Conservation (phyloP, 2,797 vertebrate genomes). For the Nannoperca obscura region DNA sequence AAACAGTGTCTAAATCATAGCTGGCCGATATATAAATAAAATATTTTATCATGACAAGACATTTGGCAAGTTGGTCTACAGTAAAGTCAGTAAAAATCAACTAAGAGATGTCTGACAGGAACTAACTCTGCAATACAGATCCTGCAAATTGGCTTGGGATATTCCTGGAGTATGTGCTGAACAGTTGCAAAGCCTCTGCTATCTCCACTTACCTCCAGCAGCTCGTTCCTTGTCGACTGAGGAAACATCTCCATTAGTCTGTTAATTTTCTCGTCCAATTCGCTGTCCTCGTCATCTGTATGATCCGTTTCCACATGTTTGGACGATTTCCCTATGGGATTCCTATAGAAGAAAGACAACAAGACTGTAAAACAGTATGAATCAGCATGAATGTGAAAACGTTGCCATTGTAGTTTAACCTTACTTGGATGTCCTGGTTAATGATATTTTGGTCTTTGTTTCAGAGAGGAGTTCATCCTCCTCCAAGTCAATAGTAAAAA, state of each 20-base stretch:
- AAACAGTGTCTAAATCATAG: not conserved
- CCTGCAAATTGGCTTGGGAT: not conserved
- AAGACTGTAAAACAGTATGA: not conserved
- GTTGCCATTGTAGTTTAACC: slow-evolving; percentile 3
- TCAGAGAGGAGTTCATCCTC: slow-evolving; percentile 63
- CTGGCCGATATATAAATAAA: not conserved
- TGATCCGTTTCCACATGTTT: slow-evolving; percentile 3
- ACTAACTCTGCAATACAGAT: not conserved
- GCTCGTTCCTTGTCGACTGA: slow-evolving; percentile 82
- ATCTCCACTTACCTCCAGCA: slow-evolving; percentile 81
- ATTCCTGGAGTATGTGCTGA: not conserved
- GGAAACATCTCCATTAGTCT: slow-evolving; percentile 90
- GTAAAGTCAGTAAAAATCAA: not conserved
- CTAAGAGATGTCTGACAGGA: not conserved
- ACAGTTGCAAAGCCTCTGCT: not conserved
- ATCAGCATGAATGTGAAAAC: not conserved
- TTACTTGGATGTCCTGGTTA: slow-evolving; percentile 62
- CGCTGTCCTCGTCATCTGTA: slow-evolving; percentile 72
- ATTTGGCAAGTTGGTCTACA: not conserved
- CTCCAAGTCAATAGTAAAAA: slow-evolving; percentile 54
- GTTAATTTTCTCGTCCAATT: slow-evolving; percentile 80
- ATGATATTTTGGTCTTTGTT: slow-evolving; percentile 47
- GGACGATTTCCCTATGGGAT: slow-evolving; percentile 19
- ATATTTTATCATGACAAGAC: not conserved
- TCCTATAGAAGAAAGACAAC: slow-evolving; percentile 50